Base-by-base conservation (phyloP, 1,140 invertebrate genomes). In the Melanaphis sacchari region DNA sequence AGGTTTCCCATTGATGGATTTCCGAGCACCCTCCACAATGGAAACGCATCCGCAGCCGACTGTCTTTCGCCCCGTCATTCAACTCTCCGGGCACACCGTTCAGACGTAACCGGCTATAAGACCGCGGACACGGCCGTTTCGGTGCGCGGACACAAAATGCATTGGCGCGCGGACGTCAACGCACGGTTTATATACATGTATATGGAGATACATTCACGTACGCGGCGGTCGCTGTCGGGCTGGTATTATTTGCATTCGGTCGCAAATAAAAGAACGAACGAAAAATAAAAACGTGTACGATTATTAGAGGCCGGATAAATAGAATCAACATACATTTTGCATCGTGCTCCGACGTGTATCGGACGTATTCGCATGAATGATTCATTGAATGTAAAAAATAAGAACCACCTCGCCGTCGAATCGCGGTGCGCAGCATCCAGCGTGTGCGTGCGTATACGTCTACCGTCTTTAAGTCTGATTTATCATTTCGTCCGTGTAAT, bases 1-100 rank as follows among this genome's bases (percentile, higher is more conserved):
- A 89, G 88, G 88, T 89, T 89, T 89, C 88, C 49, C 88, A 89
- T 89, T 89, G 88, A 89, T 89, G 88, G 88, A 89, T 89, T 89
- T 54, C 88, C 88, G 88, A 54, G 88, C 88, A 89, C 88, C 88
- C 88, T 89, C 36, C 88, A 89, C 88, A 89, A 89, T 89, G 88
- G 49, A 52, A 89, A 89, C 87, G 18, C 43, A 89, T 52, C 87
- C n/a, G 49, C 46, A 76, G 59, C n/a, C 59, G n/a, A 52, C 87
- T 76, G 59, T 89, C 87, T 89, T 89, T 89, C 36, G 46, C 87
- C 87, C 87, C 87, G 87, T 89, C 87, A 52, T 89, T 87, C 85
- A 18, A 46, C 31, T 46, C 43, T n/a, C n/a, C 85, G 85, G 43
- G 7, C 81, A 38, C 22, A 22, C 24, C 85, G 46, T 49, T 88